Evolutionary conservation across 2,113 vertebrate species (phyloP).

Genomic region (Thryonomys swinderianus): DNA sequence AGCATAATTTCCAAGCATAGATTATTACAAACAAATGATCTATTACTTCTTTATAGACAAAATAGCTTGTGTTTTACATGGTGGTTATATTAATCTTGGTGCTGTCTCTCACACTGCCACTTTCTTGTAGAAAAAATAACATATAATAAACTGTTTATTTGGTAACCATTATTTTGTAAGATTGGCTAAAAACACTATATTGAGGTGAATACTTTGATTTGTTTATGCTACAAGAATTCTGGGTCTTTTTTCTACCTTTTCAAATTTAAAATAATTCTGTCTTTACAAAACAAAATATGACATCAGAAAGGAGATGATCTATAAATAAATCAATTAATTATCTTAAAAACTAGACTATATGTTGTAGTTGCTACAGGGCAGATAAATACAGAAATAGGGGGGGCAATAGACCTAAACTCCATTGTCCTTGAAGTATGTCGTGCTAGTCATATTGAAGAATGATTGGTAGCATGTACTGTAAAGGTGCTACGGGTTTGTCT

Average conservation of each 20-base stretch:
- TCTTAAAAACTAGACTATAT: conserved; percentile 54
- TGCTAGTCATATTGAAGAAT: background rate
- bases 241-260: conserved; percentile 50
- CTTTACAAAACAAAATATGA: conserved; percentile 50
- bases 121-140: background rate
- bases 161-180: background rate
- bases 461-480: background rate
- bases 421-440: background rate
- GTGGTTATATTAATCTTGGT: background rate
- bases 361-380: background rate
- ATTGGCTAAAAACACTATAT: background rate
- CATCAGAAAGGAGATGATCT: background rate
- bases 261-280: conserved; percentile 24
- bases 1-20: background rate
- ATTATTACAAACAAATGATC: background rate
- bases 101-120: accelerated
- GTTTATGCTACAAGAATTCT: background rate
- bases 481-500: background rate
- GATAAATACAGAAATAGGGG: background rate
- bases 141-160: background rate
- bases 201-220: background rate
- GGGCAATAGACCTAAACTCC: background rate
- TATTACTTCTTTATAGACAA: background rate
- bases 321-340: background rate
- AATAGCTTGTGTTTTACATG: background rate